phyloP scores from a whole-genome alignment of 2,113 vertebrate species.

The Ramphastos sulfuratus region DNA sequence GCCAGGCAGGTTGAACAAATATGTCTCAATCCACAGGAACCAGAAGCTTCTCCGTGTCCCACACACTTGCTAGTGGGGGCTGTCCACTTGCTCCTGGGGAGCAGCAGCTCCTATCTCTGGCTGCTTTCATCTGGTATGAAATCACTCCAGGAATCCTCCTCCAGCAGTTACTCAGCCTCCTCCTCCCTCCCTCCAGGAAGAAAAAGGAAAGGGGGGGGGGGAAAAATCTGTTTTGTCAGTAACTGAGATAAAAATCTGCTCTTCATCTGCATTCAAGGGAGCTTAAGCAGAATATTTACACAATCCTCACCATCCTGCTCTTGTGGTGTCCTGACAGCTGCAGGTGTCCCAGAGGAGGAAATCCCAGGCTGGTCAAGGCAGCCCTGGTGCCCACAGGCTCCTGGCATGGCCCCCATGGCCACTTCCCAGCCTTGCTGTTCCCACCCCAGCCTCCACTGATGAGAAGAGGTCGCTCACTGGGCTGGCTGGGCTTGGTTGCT shows the following conservation, averaged over 20 bases:
- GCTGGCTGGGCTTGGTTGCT: too few species aligned
- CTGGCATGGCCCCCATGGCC: rapidly evolving
- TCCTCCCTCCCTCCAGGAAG: not conserved
- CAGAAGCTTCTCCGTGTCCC: rapidly evolving
- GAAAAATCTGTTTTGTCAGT: conserved; percentile 41
- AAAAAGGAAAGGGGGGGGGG: not conserved
- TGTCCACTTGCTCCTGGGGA: not conserved
- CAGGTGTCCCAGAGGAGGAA: not conserved
- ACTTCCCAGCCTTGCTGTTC: not conserved
- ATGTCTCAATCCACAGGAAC: not conserved
- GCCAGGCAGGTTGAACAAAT: not conserved
- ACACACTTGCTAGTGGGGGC: not conserved
- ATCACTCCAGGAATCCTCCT: conserved; percentile 49
- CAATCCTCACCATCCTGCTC: not conserved
- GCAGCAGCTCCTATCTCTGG: conserved; percentile 15
- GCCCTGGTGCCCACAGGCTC: not conserved
- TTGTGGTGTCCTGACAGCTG: not conserved
- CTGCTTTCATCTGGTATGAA: conserved; percentile 50
- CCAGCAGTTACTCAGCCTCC: conserved; percentile 25
- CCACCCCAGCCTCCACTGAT: not conserved
- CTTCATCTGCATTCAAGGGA: conserved; percentile 38
- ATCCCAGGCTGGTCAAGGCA: not conserved
- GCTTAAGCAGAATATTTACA: conserved; percentile 43
- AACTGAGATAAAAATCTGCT: conserved; percentile 61
- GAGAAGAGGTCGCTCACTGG: too few species aligned